Conservation (phyloP, 2,888 invertebrate genomes). For the Falcaria lacertinaria region DNA sequence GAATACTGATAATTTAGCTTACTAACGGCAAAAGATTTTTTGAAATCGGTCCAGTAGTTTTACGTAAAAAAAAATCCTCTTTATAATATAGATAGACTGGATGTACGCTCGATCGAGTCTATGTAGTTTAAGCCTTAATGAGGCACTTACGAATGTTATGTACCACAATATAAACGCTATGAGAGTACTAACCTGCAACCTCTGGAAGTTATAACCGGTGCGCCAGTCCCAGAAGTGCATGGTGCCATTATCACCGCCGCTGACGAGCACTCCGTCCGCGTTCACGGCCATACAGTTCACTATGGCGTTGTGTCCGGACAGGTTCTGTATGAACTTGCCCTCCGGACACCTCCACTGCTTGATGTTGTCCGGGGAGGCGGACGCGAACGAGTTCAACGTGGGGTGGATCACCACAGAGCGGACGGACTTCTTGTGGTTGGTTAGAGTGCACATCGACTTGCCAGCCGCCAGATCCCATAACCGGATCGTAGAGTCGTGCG, state of each 20-base stretch:
- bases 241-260: constrained; percentile 98
- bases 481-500: constrained; percentile 97
- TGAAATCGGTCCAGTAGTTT: too few relatives aligned
- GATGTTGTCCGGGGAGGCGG: constrained; percentile 98
- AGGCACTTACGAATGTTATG: neutral
- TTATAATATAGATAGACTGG: too few relatives aligned
- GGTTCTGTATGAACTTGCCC: constrained; percentile 98
- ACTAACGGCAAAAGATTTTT: too few relatives aligned
- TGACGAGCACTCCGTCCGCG: constrained; percentile 96
- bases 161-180: neutral
- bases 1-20: too few relatives aligned
- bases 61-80: too few relatives aligned
- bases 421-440: constrained; percentile 99
- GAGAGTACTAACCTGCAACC: constrained; percentile 81
- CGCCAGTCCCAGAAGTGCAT: constrained; percentile 99
- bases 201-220: constrained; percentile 99
- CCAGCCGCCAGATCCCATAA: constrained; percentile 99
- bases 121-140: too few relatives aligned
- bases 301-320: constrained; percentile 98
- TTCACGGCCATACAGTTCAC: constrained; percentile 98
- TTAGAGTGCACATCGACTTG: constrained; percentile 94
- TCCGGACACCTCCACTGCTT: constrained; percentile 99
- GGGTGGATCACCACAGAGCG: constrained; percentile 89
- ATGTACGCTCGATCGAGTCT: too few relatives aligned
- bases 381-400: constrained; percentile 94